A percentile compares a stretch with the other conserved stretches of the same genome.
phyloP scores from a whole-genome alignment of 92 coral and sea anemone genomes.

The Zoanthus sociatus region DNA sequence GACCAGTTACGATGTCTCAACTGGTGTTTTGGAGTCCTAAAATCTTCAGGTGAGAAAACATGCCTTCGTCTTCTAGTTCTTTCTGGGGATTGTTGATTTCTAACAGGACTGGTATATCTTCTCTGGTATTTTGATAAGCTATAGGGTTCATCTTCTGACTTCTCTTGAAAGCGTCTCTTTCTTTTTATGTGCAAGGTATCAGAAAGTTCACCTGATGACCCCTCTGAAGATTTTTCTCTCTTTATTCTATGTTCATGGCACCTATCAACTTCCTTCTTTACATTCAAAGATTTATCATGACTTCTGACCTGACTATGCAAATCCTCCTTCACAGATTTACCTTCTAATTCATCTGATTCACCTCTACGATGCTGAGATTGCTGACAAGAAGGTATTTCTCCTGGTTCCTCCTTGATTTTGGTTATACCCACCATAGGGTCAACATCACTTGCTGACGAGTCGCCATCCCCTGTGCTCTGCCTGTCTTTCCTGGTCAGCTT shows the following conservation, averaged over 20 bases:
- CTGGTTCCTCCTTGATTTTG: constrained; percentile 33
- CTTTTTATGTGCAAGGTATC: constrained; percentile 11
- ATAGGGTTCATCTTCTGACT: constrained; percentile 28
- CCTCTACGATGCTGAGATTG: not conserved
- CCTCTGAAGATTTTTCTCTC: constrained; percentile 15
- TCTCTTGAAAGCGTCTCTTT: constrained; percentile 33
- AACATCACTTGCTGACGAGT: not conserved
- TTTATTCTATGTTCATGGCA: not conserved
- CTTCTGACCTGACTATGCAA: not conserved
- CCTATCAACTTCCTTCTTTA: not conserved
- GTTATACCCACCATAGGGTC: not conserved
- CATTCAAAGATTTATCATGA: not conserved
- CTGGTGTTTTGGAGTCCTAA: constrained; percentile 12
- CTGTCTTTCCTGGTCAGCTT: constrained; percentile 53
- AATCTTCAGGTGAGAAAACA: constrained; percentile 36
- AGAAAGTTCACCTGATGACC: constrained; percentile 41
- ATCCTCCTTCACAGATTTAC: not conserved
- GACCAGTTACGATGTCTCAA: constrained; percentile 52
- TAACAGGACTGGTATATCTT: constrained; percentile 20
- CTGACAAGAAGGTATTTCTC: not conserved
- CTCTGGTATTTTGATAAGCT: constrained; percentile 30
- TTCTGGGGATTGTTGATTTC: not conserved
- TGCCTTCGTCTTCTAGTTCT: constrained; percentile 9
- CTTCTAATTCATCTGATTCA: not conserved
- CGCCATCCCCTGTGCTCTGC: constrained; percentile 32